A percentile compares a stretch with the other conserved stretches of the same genome.
Evolutionary conservation across 2,888 invertebrate species (phyloP).

Genomic region (Acrobasis suavella): DNA sequence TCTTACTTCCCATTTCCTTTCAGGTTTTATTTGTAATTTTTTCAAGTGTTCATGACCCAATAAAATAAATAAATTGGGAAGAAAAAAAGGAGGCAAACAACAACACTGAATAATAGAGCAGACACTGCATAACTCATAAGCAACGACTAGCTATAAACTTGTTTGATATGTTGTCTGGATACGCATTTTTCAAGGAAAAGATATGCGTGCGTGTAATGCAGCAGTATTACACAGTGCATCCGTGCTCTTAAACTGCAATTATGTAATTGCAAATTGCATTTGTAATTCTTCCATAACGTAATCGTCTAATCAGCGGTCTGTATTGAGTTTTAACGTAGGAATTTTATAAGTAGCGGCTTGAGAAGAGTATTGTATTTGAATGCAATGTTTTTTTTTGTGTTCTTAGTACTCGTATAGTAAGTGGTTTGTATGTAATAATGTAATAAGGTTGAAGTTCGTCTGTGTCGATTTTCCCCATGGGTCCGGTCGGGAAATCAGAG

Average conservation of each 20-base stretch:
- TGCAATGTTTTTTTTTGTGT: too few relatives aligned
- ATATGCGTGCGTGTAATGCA: constrained; percentile 17
- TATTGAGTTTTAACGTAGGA: constrained; percentile 5
- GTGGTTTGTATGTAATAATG: too few relatives aligned
- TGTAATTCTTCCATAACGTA: constrained; percentile 19
- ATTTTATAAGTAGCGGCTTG: constrained; percentile 21
- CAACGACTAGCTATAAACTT: background rate
- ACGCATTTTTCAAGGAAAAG: constrained; percentile 19
- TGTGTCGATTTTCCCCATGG: too few relatives aligned
- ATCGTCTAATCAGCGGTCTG: constrained; percentile 14
- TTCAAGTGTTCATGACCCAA: too few relatives aligned
- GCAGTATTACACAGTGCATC: constrained; percentile 20
- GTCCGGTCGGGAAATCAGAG: too few relatives aligned
- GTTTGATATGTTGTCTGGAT: background rate
- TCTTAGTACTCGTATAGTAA: too few relatives aligned
- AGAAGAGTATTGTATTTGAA: background rate
- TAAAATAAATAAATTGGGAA: too few relatives aligned
- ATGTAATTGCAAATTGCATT: constrained; percentile 20
- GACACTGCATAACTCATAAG: background rate
- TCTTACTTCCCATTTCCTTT: too few relatives aligned
- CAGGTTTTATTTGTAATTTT: too few relatives aligned
- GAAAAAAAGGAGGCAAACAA: too few relatives aligned
- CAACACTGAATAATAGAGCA: background rate
- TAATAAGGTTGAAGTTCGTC: too few relatives aligned
- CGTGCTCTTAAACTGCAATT: constrained; percentile 17